Percentiles rank a stretch among this genome's conserved stretches.
Evolutionary conservation across 2,888 invertebrate genomes (phyloP).

Genomic region (Leucoma salicis): DNA sequence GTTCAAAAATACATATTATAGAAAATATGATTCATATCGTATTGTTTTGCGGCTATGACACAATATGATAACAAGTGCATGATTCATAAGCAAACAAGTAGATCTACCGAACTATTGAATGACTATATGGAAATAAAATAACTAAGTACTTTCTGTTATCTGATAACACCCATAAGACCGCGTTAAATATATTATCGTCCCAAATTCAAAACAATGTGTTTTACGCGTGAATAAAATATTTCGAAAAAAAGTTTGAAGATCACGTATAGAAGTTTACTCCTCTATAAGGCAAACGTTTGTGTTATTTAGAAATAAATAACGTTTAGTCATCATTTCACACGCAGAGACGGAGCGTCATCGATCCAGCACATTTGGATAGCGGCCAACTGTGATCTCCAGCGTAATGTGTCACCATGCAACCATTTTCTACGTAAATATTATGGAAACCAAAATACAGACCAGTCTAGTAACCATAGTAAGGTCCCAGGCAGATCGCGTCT

Average conservation of each 20-base stretch:
- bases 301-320: constrained; percentile 33
- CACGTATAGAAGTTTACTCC: background rate
- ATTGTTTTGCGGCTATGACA: constrained; percentile 8
- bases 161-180: constrained; percentile 19
- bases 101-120: background rate
- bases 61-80: constrained; percentile 19
- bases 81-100: constrained; percentile 6
- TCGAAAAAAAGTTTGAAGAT: constrained; percentile 13
- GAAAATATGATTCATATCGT: constrained; percentile 17
- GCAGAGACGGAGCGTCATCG: constrained; percentile 65
- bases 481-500: constrained; percentile 83
- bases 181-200: constrained; percentile 14
- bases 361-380: constrained; percentile 70
- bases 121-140: background rate
- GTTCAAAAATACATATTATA: constrained; percentile 1
- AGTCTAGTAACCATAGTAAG: constrained; percentile 80
- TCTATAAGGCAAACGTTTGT: constrained; percentile 3
- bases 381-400: constrained; percentile 69
- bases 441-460: constrained; percentile 72
- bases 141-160: background rate
- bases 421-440: constrained; percentile 28
- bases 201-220: too few species aligned
- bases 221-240: too few species aligned
- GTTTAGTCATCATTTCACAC: constrained; percentile 58
- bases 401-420: constrained; percentile 35